Evolutionary conservation across 2,888 invertebrate species (phyloP).

Genomic region (Drosophila kambysellisi): DNA sequence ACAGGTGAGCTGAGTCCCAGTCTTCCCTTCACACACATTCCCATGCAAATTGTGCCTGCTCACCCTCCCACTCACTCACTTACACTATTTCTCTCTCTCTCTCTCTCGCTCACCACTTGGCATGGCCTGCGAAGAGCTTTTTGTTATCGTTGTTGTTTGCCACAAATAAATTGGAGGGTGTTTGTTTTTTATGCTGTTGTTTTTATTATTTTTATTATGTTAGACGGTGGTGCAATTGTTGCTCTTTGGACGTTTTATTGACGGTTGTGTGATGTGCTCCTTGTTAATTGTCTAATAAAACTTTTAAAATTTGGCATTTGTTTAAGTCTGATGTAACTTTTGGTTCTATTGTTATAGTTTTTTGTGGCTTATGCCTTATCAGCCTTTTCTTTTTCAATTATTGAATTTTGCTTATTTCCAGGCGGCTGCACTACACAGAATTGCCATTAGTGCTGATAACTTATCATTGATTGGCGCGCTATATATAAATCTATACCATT

Average conservation of each 20-base stretch:
- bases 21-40: slow-evolving; percentile 26
- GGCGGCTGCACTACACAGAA: slow-evolving; percentile 45
- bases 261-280: slow-evolving; percentile 25
- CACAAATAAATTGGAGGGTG: slow-evolving; percentile 15
- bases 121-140: slow-evolving; percentile 45
- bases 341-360: slow-evolving; percentile 8
- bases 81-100: slow-evolving; percentile 15
- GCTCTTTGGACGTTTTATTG: slow-evolving; percentile 53
- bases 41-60: slow-evolving; percentile 24
- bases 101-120: slow-evolving; percentile 11
- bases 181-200: slow-evolving; percentile 4
- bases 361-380: slow-evolving; percentile 25
- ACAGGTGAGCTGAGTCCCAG: slow-evolving; percentile 71
- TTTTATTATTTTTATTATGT: slow-evolving; percentile 18
- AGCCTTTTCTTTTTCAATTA: slow-evolving; percentile 28
- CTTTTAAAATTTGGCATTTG: slow-evolving; percentile 53
- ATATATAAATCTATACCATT: slow-evolving; percentile 51
- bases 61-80: slow-evolving; percentile 12
- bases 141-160: slow-evolving; percentile 34
- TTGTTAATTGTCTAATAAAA: slow-evolving; percentile 32
- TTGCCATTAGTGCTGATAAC: slow-evolving; percentile 63
- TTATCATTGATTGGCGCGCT: slow-evolving; percentile 61
- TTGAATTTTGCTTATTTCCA: slow-evolving; percentile 68
- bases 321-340: slow-evolving; percentile 47
- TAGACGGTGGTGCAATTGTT: slow-evolving; percentile 55